Evolutionary conservation across 2,888 invertebrate genomes (phyloP).

Genomic region (Drosophila seclusa): DNA sequence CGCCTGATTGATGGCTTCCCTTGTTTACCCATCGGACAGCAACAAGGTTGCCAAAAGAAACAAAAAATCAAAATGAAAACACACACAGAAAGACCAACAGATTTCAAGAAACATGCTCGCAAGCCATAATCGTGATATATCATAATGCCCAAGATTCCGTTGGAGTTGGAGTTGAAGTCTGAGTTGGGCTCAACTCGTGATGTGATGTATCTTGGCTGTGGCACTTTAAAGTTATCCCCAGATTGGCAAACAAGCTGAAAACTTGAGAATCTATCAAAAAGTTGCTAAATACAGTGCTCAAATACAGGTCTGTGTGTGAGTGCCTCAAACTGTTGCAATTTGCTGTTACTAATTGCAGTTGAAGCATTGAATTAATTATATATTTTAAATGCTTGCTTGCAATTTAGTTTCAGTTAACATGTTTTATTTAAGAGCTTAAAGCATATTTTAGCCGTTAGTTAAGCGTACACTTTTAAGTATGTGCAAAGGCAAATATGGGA

Average conservation of each 20-base stretch:
- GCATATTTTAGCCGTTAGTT: conserved; percentile 3
- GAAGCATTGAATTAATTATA: neutral
- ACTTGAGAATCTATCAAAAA: neutral
- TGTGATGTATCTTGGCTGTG: conserved; percentile 5
- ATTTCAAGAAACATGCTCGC: conserved; percentile 35
- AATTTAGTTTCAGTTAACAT: neutral
- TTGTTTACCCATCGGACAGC: conserved; percentile 71
- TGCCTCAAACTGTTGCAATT: neutral
- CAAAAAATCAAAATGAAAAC: conserved; percentile 9
- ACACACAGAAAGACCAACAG: conserved; percentile 19
- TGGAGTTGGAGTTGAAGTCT: conserved; percentile 1
- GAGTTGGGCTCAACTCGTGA: neutral
- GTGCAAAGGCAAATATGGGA: conserved; percentile 31
- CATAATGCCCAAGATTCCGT: conserved; percentile 45
- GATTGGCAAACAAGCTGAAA: neutral
- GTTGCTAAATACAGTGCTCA: neutral
- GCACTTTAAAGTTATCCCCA: conserved; percentile 24
- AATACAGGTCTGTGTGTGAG: neutral
- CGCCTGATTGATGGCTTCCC: conserved; percentile 75
- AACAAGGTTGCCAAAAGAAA: conserved; percentile 33
- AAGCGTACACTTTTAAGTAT: neutral
- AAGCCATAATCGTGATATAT: conserved; percentile 57
- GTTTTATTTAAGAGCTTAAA: conserved; percentile 2
- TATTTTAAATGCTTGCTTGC: conserved; percentile 1
- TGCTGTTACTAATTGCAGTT: neutral